Evolutionary conservation across 2,888 invertebrate species (phyloP).

Genomic region (Dicycla oo): DNA sequence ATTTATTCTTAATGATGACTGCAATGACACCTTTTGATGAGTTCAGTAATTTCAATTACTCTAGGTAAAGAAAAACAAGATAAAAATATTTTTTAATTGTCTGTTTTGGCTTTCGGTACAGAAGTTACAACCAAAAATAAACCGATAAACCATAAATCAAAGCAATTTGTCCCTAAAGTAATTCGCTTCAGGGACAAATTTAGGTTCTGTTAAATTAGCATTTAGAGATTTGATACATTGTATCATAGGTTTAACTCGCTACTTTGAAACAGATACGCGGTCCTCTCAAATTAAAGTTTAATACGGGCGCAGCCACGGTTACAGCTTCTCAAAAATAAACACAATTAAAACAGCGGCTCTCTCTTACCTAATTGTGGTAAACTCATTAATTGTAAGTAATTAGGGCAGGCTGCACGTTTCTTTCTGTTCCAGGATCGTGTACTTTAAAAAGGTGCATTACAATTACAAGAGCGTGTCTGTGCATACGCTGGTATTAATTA

Average conservation of each 20-base stretch:
- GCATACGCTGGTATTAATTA: constrained; percentile 37
- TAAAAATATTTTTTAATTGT: too few relatives aligned
- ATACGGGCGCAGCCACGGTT: background rate
- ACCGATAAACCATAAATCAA: too few relatives aligned
- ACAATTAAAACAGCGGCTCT: constrained; percentile 36
- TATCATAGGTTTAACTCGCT: background rate
- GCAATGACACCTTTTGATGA: background rate
- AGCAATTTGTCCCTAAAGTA: too few relatives aligned
- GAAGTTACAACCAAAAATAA: too few relatives aligned
- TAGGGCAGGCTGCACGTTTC: constrained; percentile 30
- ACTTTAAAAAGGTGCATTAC: constrained; percentile 15
- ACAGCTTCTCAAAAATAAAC: constrained; percentile 43
- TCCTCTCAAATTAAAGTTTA: constrained; percentile 24
- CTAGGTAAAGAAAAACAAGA: too few relatives aligned
- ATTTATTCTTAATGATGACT: background rate
- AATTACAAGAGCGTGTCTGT: constrained; percentile 29
- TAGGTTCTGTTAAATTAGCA: background rate
- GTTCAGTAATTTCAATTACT: background rate
- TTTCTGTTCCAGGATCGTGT: constrained; percentile 10
- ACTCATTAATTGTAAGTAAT: constrained; percentile 41
- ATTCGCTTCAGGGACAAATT: too few relatives aligned
- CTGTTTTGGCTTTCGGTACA: too few relatives aligned
- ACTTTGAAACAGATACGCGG: constrained; percentile 13
- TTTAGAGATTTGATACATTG: constrained; percentile 2
- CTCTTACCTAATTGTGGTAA: constrained; percentile 27